Evolutionary conservation across 2,797 vertebrate genomes (phyloP).

Genomic region (Neopelma chrysocephalum): DNA sequence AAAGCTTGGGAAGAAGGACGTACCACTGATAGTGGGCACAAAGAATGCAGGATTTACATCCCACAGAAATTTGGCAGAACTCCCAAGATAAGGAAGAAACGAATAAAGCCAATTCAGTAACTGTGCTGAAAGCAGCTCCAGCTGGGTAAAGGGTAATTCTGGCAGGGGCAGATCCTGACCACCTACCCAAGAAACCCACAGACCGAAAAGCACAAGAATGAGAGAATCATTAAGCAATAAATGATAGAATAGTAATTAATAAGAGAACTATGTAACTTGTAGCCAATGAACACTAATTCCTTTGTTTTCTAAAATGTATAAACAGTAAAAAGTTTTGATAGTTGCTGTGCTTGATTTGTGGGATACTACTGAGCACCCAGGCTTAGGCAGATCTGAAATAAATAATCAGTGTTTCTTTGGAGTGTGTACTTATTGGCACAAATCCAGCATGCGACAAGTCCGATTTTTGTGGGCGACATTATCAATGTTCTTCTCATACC

Average conservation of each 20-base stretch:
- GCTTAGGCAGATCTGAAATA: background rate
- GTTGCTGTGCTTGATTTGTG: background rate
- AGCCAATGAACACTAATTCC: background rate
- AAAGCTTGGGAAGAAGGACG: background rate
- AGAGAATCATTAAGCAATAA: background rate
- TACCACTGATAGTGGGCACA: background rate
- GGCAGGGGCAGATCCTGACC: accelerated
- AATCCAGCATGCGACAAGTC: background rate
- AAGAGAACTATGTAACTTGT: background rate
- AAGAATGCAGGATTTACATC: background rate
- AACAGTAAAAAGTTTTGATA: background rate
- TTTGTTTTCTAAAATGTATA: background rate
- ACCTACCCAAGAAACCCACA: background rate
- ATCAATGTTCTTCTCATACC: background rate
- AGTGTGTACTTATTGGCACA: background rate
- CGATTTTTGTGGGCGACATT: background rate
- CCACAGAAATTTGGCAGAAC: background rate
- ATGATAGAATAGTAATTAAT: background rate
- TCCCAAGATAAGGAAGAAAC: background rate
- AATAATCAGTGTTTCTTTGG: background rate
- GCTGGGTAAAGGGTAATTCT: background rate
- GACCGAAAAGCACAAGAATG: background rate
- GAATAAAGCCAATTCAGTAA: background rate
- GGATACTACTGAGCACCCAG: background rate
- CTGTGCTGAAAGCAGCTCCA: background rate